Conservation (phyloP, 2,888 invertebrate species). For the Cephus pygmeus region DNA sequence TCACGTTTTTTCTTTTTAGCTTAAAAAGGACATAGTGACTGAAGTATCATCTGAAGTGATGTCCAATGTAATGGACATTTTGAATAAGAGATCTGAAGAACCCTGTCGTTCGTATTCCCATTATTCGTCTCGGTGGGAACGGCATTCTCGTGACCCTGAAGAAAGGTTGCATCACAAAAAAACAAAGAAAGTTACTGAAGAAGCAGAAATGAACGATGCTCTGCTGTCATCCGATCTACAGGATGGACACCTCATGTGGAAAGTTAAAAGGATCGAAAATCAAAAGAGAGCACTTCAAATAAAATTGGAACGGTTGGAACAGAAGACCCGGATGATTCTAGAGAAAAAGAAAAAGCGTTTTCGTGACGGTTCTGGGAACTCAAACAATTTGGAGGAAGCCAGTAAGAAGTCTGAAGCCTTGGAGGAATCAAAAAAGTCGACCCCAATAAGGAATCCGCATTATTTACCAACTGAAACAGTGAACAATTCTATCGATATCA, state of each 20-base stretch:
- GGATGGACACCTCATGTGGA: slow-evolving; percentile 11
- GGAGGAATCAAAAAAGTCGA: neutral
- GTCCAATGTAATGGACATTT: slow-evolving; percentile 28
- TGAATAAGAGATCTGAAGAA: slow-evolving; percentile 18
- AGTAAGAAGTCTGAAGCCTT: slow-evolving; percentile 45
- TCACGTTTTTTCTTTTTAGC: neutral
- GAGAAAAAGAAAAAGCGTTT: slow-evolving; percentile 62
- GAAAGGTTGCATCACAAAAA: slow-evolving; percentile 17
- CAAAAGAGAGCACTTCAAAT: slow-evolving; percentile 44
- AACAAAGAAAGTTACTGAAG: slow-evolving; percentile 17
- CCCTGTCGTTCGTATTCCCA: slow-evolving; percentile 8
- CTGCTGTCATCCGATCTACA: slow-evolving; percentile 8
- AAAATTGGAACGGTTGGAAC: slow-evolving; percentile 63
- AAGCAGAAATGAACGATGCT: slow-evolving; percentile 22
- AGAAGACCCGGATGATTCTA: slow-evolving; percentile 62
- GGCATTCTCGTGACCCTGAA: slow-evolving; percentile 10
- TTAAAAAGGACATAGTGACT: slow-evolving; percentile 41
- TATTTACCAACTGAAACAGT: slow-evolving; percentile 3
- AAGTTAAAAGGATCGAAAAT: slow-evolving; percentile 35
- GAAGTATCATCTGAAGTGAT: slow-evolving; percentile 39
- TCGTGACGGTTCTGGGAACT: slow-evolving; percentile 20
- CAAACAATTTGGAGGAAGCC: slow-evolving; percentile 56
- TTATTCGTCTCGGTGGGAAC: slow-evolving; percentile 1
- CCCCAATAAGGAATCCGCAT: neutral
- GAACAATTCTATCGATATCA: slow-evolving; percentile 15